Evolutionary conservation across 1,140 invertebrate species (phyloP).

Genomic region (Ceratina australensis): DNA sequence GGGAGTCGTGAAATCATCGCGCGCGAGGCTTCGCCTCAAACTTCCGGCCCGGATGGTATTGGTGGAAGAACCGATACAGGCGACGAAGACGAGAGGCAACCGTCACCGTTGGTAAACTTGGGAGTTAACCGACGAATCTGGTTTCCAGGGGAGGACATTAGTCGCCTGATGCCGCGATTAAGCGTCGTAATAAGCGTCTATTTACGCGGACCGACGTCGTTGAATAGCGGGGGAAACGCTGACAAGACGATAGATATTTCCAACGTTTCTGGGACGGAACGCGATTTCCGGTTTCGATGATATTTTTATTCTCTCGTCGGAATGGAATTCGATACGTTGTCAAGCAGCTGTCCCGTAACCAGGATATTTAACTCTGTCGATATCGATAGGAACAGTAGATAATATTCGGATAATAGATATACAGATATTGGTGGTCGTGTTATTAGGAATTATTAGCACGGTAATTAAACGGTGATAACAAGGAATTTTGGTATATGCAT

Average conservation of each 20-base stretch:
- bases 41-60: slow-evolving; percentile 48
- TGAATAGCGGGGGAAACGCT: slow-evolving; percentile 30
- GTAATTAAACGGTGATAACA: too few relatives aligned
- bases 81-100: slow-evolving; percentile 39
- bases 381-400: too few relatives aligned
- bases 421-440: too few relatives aligned
- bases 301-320: slow-evolving; percentile 30
- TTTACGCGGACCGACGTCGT: slow-evolving; percentile 33
- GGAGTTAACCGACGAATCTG: slow-evolving; percentile 26
- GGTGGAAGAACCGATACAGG: slow-evolving; percentile 63
- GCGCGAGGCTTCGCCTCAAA: slow-evolving; percentile 41
- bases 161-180: slow-evolving; percentile 50
- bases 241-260: neutral
- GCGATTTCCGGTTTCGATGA: too few relatives aligned
- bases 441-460: too few relatives aligned
- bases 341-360: too few relatives aligned
- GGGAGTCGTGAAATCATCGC: slow-evolving; percentile 59
- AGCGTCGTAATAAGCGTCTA: slow-evolving; percentile 40
- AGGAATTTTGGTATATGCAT: too few relatives aligned
- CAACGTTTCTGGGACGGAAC: too few relatives aligned
- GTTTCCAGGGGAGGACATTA: slow-evolving; percentile 29
- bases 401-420: too few relatives aligned
- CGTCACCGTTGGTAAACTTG: slow-evolving; percentile 59
- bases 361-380: too few relatives aligned
- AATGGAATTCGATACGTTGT: neutral